A percentile compares a stretch with the other conserved stretches of the same genome.
Conservation (phyloP, 1,140 invertebrate species). For the Plectrocnemia conspersa region DNA sequence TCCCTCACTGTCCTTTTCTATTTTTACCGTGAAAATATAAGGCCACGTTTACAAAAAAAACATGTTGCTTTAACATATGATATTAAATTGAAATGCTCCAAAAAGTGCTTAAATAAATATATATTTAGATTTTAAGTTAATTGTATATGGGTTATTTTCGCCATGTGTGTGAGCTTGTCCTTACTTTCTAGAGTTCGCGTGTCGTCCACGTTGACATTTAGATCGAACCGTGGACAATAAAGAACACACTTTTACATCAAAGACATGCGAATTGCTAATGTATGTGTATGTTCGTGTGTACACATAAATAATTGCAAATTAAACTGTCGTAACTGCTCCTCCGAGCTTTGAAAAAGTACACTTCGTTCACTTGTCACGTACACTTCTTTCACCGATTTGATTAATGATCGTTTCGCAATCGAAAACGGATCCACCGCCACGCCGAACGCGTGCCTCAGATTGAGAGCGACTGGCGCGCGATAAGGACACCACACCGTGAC, state of each 20-base stretch:
- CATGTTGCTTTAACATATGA: too few species aligned
- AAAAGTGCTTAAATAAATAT: too few species aligned
- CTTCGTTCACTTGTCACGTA: too few species aligned
- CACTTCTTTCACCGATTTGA: too few species aligned
- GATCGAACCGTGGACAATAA: slow-evolving; percentile 8
- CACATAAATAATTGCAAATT: too few species aligned
- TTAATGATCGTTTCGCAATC: too few species aligned
- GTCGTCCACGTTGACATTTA: slow-evolving; percentile 31
- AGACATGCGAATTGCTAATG: slow-evolving; percentile 11
- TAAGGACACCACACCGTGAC: slow-evolving; percentile 14
- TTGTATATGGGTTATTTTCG: too few species aligned
- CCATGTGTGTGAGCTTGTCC: slow-evolving; percentile 4
- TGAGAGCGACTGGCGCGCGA: neutral
- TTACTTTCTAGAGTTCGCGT: slow-evolving; percentile 23
- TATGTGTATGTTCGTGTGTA: neutral
- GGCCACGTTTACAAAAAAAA: neutral
- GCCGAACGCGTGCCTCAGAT: slow-evolving; percentile 1
- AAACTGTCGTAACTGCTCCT: too few species aligned
- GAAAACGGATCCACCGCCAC: neutral
- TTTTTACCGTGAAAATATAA: neutral
- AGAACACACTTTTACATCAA: neutral
- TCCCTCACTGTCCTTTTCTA: slow-evolving; percentile 17
- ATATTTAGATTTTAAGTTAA: too few species aligned
- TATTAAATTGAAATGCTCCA: too few species aligned
- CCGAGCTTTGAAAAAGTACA: too few species aligned